Conservation (phyloP, 2,888 invertebrate genomes). For the Schrankia costaestrigalis region DNA sequence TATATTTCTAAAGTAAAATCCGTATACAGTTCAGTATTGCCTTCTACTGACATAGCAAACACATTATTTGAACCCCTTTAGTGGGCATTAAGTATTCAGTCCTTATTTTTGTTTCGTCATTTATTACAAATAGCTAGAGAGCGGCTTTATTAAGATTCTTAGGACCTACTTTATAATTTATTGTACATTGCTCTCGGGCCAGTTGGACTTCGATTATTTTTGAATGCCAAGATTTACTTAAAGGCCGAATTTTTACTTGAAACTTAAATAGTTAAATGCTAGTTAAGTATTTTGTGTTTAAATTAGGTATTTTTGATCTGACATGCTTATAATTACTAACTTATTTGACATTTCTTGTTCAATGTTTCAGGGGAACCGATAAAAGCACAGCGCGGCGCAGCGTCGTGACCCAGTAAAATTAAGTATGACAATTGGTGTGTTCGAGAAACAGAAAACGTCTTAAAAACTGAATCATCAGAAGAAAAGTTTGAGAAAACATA, state of each 20-base stretch:
- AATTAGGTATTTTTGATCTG: no score
- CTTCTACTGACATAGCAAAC: conserved; percentile 23
- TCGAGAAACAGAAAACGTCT: no score
- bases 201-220: conserved; percentile 60
- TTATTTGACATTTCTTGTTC: no score
- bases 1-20: conserved; percentile 33
- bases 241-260: conserved; percentile 14
- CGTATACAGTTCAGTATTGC: conserved; percentile 27
- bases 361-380: no score
- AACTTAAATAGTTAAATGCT: no score
- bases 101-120: conserved; percentile 72
- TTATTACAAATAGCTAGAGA: conserved; percentile 65
- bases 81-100: conserved; percentile 61
- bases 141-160: conserved; percentile 73
- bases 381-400: no score
- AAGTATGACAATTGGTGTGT: no score
- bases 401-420: no score
- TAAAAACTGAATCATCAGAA: no score
- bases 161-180: conserved; percentile 50
- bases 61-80: conserved; percentile 41
- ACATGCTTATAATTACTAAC: no score
- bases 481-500: no score
- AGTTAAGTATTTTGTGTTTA: no score
- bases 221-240: conserved; percentile 19
- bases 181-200: conserved; percentile 34